Evolutionary conservation across 2,888 invertebrate genomes (phyloP), one percentile per base, ranked within the genome.

Genomic region (Lithophane ornitopus): DNA sequence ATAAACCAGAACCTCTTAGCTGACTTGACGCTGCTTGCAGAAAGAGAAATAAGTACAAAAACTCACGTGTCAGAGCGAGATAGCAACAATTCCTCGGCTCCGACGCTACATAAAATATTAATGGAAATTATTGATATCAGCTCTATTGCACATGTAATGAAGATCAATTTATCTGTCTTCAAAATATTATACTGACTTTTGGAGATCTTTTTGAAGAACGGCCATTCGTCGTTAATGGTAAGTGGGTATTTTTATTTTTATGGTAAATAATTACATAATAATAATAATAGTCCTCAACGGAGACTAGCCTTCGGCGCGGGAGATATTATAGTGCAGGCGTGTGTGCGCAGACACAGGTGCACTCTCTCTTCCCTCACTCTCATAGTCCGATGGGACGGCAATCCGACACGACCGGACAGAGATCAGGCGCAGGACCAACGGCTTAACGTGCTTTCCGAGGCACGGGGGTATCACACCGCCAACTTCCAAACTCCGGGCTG

Each of bases 161-260:
- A 89, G 82, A 85, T 74, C 39, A 73, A 69, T 54, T 70, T 63
- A 26, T 58, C 74, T 3, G 77, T 72, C 67, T 74, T 61, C 46
- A 76, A 87, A 65, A 71, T 76, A 73, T 75, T 80, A 63, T 78
- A 82, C 82, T 89, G 89, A 90, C 61, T 85, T 68, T 81, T 70
- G 70, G 62, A 76, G 70, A 67, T 68, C 70, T 59, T 84, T 86
- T 85, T 82, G 74, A 78, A 78, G 80, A 72, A 66, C 82, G 85
- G 63, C 79, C 26, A 74, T 87, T 82, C 74, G 75, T 83, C 83
- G 89, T 93, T 89, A 88, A 91, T 93, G 93, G 92, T 92, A 78
- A 78, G 92, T 88, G 14, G 0, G 22, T 22, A n/a, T 63, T 66
- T 26, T 69, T 14, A 28, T 34, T 46, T 16, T 46, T 16, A 16